Conservation (phyloP, 2,888 invertebrate genomes). For the Busseola fusca region DNA sequence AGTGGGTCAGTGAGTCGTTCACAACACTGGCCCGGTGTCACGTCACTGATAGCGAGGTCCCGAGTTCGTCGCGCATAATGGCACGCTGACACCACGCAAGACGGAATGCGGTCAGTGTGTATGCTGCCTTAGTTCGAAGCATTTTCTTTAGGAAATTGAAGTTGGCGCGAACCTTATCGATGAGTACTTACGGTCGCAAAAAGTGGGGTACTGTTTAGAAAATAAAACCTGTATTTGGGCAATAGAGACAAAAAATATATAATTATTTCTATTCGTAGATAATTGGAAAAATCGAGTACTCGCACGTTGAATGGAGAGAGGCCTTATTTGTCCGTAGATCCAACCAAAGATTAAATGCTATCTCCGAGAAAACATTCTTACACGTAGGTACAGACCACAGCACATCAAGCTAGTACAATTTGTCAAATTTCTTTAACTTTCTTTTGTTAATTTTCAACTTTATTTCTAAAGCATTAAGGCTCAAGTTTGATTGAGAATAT, state of each 20-base stretch:
- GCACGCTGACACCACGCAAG: constrained; percentile 64
- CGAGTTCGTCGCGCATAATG: constrained; percentile 72
- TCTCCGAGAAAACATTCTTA: constrained; percentile 31
- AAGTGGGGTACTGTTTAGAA: not conserved
- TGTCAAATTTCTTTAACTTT: no score
- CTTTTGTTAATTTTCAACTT: no score
- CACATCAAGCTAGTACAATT: no score
- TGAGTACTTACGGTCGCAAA: constrained; percentile 8
- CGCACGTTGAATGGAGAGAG: constrained; percentile 2
- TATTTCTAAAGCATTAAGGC: no score
- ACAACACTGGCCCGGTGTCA: constrained; percentile 74
- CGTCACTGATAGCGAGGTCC: constrained; percentile 74
- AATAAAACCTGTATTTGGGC: constrained; percentile 12
- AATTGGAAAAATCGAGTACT: constrained; percentile 1
- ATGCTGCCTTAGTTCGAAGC: constrained; percentile 50
- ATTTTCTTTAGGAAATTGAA: constrained; percentile 29
- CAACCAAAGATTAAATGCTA: constrained; percentile 20
- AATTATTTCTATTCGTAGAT: constrained; percentile 2
- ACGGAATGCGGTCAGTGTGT: constrained; percentile 68
- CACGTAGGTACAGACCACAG: constrained; percentile 1
- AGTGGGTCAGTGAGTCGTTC: constrained; percentile 81
- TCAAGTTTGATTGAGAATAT: no score
- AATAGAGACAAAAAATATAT: not conserved
- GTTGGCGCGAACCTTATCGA: constrained; percentile 26
- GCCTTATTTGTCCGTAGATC: constrained; percentile 17